Percentiles rank a stretch among this genome's conserved stretches.
phyloP scores from a whole-genome alignment of 2,797 vertebrate genomes.

The Phoxinus dragarum region DNA sequence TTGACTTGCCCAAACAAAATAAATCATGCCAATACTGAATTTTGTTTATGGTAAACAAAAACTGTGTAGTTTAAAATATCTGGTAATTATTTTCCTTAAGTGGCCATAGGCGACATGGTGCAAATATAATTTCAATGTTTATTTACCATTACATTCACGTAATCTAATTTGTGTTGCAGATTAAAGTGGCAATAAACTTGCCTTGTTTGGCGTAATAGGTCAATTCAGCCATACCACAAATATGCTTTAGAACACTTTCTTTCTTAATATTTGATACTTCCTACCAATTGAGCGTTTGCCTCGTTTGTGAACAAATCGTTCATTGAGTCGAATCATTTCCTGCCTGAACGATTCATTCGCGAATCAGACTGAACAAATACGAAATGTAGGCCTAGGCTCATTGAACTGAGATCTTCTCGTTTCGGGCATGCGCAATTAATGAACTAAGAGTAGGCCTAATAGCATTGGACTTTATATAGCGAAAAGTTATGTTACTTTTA shows the following conservation, averaged over 20 bases:
- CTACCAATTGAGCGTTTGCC: slow-evolving; percentile 9
- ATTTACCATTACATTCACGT: background rate
- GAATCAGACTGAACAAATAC: background rate
- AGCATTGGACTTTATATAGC: background rate
- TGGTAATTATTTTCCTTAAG: background rate
- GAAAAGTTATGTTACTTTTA: too few species aligned
- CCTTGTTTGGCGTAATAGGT: background rate
- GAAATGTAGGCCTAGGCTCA: background rate
- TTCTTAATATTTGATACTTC: background rate
- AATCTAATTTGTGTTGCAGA: background rate
- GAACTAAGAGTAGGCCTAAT: background rate
- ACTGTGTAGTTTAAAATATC: background rate
- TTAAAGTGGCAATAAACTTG: background rate
- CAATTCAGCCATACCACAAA: background rate
- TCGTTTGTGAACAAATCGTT: background rate
- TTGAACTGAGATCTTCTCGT: background rate
- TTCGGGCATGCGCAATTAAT: background rate
- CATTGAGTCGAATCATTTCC: background rate
- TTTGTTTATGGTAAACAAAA: background rate
- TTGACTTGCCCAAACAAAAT: slow-evolving; percentile 19
- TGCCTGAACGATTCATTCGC: background rate
- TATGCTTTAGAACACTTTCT: slow-evolving; percentile 4
- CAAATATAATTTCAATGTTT: background rate
- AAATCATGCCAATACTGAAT: background rate
- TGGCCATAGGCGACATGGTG: background rate